A percentile compares a stretch with the other conserved stretches of the same genome.
These are phyloP conservation scores for Xenotilapia flavipinnis DNA, from an alignment of 2,113 vertebrate species.

Conservation along the genomic window DNA sequence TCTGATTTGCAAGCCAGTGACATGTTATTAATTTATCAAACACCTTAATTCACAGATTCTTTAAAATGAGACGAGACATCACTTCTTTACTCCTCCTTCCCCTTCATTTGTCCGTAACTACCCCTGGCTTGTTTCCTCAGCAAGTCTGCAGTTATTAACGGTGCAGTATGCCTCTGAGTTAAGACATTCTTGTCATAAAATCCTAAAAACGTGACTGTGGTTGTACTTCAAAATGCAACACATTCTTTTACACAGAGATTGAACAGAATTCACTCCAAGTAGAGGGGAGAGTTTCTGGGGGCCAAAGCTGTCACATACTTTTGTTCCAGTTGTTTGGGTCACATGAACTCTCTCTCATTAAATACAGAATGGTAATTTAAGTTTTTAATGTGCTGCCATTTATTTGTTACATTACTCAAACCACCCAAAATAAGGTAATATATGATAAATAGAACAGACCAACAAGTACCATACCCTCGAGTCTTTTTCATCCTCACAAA, in stretches of 20 bases:
- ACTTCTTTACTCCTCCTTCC: neutral
- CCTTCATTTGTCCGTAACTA: neutral
- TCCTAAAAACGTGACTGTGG: slow-evolving; percentile 34
- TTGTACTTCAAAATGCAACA: slow-evolving; percentile 32
- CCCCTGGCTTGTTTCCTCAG: neutral
- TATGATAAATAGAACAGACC: neutral
- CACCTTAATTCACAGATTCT: slow-evolving; percentile 6
- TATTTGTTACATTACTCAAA: neutral
- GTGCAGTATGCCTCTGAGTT: slow-evolving; percentile 11
- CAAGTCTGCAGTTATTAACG: neutral
- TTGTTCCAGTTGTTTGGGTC: slow-evolving; percentile 18
- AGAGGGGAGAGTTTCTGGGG: neutral
- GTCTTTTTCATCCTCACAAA: neutral
- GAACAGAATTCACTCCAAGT: slow-evolving; percentile 39
- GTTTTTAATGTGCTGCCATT: neutral
- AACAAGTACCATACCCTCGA: neutral
- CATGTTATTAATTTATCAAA: neutral
- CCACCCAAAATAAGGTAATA: neutral
- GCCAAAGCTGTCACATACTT: slow-evolving; percentile 30
- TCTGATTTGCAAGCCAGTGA: neutral
- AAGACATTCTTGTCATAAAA: slow-evolving; percentile 29
- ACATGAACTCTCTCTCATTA: slow-evolving; percentile 1
- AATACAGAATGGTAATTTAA: neutral
- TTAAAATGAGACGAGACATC: neutral
- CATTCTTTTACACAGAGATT: slow-evolving; percentile 1